Percentiles rank a stretch among this genome's conserved stretches.
Evolutionary conservation across 2,113 vertebrate species (phyloP).

Genomic region (Solenodon paradoxus): DNA sequence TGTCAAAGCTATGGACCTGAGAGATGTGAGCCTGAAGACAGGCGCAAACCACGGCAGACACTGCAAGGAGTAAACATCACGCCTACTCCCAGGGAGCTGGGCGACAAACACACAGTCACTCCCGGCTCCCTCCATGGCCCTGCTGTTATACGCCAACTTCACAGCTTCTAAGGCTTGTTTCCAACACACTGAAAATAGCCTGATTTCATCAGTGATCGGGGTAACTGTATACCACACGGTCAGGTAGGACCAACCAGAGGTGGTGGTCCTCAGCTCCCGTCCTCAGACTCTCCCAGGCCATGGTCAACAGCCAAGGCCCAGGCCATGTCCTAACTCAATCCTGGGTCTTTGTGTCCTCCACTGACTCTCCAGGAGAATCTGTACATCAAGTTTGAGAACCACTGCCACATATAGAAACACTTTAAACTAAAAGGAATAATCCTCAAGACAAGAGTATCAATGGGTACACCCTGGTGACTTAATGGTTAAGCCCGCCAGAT

Average conservation of each 20-base stretch:
- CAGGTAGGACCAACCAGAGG: background rate
- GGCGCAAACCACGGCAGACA: background rate
- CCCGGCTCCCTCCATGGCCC: background rate
- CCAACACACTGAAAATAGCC: background rate
- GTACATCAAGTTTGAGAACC: background rate
- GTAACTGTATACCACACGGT: background rate
- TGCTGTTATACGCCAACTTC: background rate
- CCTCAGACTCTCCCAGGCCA: background rate
- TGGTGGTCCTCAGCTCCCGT: background rate
- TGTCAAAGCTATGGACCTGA: background rate
- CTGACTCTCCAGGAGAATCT: background rate
- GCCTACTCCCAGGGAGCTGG: background rate
- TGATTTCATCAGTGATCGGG: background rate
- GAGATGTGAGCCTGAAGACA: background rate
- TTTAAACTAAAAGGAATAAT: background rate
- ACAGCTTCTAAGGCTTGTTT: no score
- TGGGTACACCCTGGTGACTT: no score
- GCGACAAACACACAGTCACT: accelerated
- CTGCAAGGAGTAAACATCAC: background rate
- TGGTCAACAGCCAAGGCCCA: background rate
- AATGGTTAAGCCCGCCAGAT: no score
- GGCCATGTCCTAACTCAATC: background rate
- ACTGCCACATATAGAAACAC: background rate
- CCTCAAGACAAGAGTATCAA: no score
- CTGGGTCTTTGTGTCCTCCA: background rate